Evolutionary conservation across 1,140 invertebrate genomes (phyloP).

Genomic region (Cotesia glomerata): DNA sequence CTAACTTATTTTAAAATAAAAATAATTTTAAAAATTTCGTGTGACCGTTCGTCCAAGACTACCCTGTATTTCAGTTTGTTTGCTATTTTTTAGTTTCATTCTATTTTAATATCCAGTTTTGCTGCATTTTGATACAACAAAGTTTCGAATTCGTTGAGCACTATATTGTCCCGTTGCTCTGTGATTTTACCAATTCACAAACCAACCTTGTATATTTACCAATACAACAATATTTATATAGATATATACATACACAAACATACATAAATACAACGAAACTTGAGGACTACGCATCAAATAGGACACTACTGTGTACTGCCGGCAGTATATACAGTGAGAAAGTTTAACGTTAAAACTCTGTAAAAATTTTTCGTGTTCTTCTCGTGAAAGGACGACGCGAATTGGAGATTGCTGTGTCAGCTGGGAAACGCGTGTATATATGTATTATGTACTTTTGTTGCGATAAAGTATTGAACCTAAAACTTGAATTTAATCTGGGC

Average conservation of each 20-base stretch:
- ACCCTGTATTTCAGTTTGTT: neutral
- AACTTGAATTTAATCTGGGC: no score
- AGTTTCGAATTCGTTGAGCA: no score
- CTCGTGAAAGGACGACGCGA: neutral
- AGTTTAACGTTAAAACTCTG: constrained; percentile 26
- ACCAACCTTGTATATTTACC: no score
- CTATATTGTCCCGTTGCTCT: no score
- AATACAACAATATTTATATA: no score
- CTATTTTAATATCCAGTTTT: no score
- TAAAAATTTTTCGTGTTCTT: constrained; percentile 29
- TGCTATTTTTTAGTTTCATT: no score
- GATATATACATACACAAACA: neutral
- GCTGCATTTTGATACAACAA: no score
- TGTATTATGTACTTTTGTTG: neutral
- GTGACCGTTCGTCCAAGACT: neutral
- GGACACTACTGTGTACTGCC: neutral
- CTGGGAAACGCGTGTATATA: constrained; percentile 15
- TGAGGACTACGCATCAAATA: constrained; percentile 30
- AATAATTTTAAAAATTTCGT: neutral
- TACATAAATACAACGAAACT: neutral
- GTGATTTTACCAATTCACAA: no score
- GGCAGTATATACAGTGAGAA: neutral
- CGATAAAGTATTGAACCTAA: no score
- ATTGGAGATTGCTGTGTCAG: constrained; percentile 36
- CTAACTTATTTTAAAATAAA: no score